A percentile compares a stretch with the other conserved stretches of the same genome.
These are phyloP conservation scores for Frankliniella fusca DNA, from an alignment of 2,888 invertebrate species.

Conservation along the genomic window DNA sequence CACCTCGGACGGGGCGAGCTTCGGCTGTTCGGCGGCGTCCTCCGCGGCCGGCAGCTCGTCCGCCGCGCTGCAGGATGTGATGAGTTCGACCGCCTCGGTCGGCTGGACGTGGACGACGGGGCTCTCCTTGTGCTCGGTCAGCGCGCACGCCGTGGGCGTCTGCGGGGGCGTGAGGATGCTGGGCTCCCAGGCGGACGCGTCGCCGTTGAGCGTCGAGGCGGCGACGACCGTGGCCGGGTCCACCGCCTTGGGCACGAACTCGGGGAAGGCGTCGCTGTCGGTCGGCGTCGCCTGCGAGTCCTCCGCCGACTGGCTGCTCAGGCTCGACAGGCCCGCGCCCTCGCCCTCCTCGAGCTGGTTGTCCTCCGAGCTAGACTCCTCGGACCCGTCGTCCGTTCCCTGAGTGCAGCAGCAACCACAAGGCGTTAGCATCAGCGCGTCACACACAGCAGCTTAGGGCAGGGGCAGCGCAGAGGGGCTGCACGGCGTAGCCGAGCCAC, in stretches of 20 bases:
- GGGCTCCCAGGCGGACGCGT: neutral
- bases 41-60: neutral
- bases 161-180: neutral
- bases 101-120: neutral
- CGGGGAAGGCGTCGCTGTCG: constrained; percentile 15
- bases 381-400: constrained; percentile 7
- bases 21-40: neutral
- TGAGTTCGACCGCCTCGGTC: neutral
- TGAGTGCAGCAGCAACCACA: neutral
- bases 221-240: constrained; percentile 4
- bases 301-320: constrained; percentile 15
- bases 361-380: constrained; percentile 17
- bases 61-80: neutral
- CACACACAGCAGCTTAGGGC: neutral
- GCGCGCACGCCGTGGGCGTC: constrained; percentile 5
- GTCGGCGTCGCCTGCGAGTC: constrained; percentile 3
- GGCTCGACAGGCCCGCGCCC: neutral
- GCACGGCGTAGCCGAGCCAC: too few species aligned
- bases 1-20: neutral
- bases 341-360: constrained; percentile 17
- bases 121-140: neutral
- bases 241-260: constrained; percentile 13
- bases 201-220: constrained; percentile 9
- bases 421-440: neutral
- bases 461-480: neutral